Conservation (phyloP, 2,888 invertebrate genomes). For the Amiota minor region DNA sequence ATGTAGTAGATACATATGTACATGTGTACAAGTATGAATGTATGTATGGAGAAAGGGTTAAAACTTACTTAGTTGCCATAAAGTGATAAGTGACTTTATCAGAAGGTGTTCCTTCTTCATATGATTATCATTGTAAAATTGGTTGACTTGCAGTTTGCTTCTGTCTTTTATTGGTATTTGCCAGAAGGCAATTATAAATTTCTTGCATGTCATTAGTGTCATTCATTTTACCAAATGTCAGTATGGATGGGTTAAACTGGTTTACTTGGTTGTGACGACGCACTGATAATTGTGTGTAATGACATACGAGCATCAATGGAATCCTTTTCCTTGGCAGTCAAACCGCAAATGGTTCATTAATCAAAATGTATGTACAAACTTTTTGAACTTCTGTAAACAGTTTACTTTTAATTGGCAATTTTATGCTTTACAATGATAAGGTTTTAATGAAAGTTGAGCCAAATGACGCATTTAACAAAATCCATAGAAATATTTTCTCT, state of each 20-base stretch:
- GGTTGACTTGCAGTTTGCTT: background rate
- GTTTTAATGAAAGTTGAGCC: background rate
- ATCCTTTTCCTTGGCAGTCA: background rate
- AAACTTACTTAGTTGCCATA: background rate
- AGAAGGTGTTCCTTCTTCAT: background rate
- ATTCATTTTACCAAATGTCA: constrained; percentile 38
- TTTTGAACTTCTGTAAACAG: constrained; percentile 7
- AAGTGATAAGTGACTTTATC: background rate
- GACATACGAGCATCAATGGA: background rate
- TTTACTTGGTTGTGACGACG: background rate
- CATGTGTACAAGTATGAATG: no score
- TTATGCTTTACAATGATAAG: background rate
- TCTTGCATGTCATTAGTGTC: constrained; percentile 49
- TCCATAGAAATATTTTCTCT: background rate
- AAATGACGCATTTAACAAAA: constrained; percentile 2
- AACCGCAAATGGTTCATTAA: constrained; percentile 13
- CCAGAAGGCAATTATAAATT: constrained; percentile 41
- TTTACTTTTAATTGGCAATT: constrained; percentile 22
- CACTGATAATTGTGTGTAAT: background rate
- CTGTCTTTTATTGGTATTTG: background rate
- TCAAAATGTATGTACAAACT: constrained; percentile 9
- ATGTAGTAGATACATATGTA: no score
- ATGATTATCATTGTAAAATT: background rate
- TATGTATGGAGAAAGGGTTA: background rate
- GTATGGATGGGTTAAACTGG: background rate